Evolutionary conservation across 2,888 invertebrate genomes (phyloP).

Genomic region (Panopea generosa): DNA sequence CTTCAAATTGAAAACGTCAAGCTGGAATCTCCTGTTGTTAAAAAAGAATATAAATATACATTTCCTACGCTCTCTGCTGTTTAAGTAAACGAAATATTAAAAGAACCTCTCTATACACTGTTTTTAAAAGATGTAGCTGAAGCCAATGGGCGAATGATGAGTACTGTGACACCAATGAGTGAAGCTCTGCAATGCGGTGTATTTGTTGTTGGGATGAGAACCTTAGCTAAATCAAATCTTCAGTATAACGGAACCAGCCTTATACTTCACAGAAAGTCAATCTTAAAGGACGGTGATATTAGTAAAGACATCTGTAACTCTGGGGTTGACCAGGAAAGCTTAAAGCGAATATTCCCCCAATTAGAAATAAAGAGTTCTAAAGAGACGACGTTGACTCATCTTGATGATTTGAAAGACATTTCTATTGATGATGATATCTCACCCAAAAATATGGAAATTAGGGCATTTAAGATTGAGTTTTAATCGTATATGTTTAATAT

Average conservation of each 20-base stretch:
- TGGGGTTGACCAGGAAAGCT: conserved; percentile 4
- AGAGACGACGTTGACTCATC: conserved; percentile 76
- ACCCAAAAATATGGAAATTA: conserved; percentile 68
- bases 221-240: conserved; percentile 70
- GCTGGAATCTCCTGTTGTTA: not conserved
- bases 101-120: conserved; percentile 58
- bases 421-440: conserved; percentile 40
- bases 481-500: too few relatives aligned
- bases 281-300: conserved; percentile 67
- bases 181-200: conserved; percentile 74
- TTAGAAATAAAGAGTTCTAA: conserved; percentile 14
- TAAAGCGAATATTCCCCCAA: conserved; percentile 20
- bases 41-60: conserved; percentile 32
- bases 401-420: conserved; percentile 65
- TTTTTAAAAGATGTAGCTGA: conserved; percentile 16
- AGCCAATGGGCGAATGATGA: not conserved
- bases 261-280: conserved; percentile 74
- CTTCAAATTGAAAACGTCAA: conserved; percentile 71
- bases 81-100: conserved; percentile 63
- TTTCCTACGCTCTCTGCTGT: conserved; percentile 65
- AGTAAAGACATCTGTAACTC: conserved; percentile 59
- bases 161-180: conserved; percentile 36
- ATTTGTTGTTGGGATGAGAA: conserved; percentile 71
- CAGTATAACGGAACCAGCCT: conserved; percentile 77
- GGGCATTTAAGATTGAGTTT: conserved; percentile 35